Conservation (phyloP, 1,140 invertebrate genomes). For the Drosophila kepulauana region DNA sequence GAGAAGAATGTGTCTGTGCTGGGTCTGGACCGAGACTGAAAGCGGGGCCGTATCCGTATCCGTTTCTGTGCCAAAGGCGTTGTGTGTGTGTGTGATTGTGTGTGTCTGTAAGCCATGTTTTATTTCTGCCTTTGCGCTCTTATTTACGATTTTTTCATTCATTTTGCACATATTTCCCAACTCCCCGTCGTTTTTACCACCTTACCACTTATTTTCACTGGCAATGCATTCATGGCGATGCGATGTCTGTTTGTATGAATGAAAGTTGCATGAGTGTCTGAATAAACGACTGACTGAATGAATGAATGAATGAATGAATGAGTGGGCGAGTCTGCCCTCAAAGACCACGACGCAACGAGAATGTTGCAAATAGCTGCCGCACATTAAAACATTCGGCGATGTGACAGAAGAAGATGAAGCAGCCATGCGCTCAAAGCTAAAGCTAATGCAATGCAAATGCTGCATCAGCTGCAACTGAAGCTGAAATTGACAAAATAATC, state of each 20-base stretch:
- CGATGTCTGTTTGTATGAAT: conserved; percentile 67
- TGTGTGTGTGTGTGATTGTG: conserved; percentile 24
- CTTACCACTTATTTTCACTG: conserved; percentile 36
- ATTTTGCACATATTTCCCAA: conserved; percentile 46
- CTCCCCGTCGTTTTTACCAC: not conserved
- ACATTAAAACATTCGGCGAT: conserved; percentile 74
- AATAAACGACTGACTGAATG: conserved; percentile 64
- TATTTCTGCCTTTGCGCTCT: conserved; percentile 80
- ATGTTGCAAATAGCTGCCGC: conserved; percentile 71
- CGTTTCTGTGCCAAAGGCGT: conserved; percentile 50
- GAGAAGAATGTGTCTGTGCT: conserved; percentile 56
- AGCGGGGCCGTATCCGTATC: conserved; percentile 21
- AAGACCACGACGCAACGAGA: conserved; percentile 46
- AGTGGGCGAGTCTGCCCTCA: conserved; percentile 13
- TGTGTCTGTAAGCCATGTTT: conserved; percentile 52
- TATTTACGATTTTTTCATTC: conserved; percentile 73
- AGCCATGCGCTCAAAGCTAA: conserved; percentile 7
- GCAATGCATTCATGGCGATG: conserved; percentile 58
- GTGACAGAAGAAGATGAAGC: not conserved
- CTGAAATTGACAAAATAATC: conserved; percentile 50
- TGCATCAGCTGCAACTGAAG: conserved; percentile 23
- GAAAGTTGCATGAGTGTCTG: conserved; percentile 77
- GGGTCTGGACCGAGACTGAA: conserved; percentile 40
- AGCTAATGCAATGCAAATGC: conserved; percentile 58
- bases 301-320: conserved; percentile 67